Conservation (phyloP, 2,888 invertebrate species). For the Drosophila quinaria region DNA sequence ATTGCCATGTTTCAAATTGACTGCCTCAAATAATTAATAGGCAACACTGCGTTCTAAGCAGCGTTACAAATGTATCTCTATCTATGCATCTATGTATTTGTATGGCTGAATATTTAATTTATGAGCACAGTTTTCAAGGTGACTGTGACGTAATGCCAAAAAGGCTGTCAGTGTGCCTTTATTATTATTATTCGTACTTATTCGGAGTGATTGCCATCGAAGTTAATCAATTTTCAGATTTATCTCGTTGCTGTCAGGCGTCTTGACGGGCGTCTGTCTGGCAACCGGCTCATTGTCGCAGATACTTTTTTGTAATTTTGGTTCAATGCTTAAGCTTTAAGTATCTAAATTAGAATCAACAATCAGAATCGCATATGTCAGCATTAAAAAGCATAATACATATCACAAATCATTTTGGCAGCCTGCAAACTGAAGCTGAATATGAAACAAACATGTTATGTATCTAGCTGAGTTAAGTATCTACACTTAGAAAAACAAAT, state of each 20-base stretch:
- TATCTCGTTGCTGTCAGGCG: conserved; percentile 46
- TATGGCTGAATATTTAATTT: conserved; percentile 46
- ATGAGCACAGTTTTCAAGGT: conserved; percentile 62
- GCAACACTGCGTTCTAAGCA: conserved; percentile 40
- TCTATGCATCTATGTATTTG: conserved; percentile 27
- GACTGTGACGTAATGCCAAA: conserved; percentile 53
- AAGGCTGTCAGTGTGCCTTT: conserved; percentile 2
- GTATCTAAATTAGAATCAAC: conserved; percentile 29
- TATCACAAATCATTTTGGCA: conserved; percentile 52
- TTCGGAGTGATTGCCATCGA: conserved; percentile 30
- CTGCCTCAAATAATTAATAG: conserved; percentile 60
- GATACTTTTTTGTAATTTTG: conserved; percentile 29
- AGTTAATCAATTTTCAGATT: conserved; percentile 59
- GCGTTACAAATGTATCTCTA: conserved; percentile 49
- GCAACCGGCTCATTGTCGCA: conserved; percentile 26
- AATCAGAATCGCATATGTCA: conserved; percentile 65
- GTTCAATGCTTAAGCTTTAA: conserved; percentile 13
- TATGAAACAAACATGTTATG: conserved; percentile 24
- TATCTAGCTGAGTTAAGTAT: background rate
- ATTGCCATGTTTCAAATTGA: conserved; percentile 54
- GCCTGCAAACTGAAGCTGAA: conserved; percentile 26
- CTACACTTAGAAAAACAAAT: background rate
- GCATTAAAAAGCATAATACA: conserved; percentile 56
- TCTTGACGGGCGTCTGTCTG: conserved; percentile 12
- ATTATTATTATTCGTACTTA: conserved; percentile 12